Evolutionary conservation across 1,140 invertebrate species (phyloP).

Genomic region (Glomeris maerens): DNA sequence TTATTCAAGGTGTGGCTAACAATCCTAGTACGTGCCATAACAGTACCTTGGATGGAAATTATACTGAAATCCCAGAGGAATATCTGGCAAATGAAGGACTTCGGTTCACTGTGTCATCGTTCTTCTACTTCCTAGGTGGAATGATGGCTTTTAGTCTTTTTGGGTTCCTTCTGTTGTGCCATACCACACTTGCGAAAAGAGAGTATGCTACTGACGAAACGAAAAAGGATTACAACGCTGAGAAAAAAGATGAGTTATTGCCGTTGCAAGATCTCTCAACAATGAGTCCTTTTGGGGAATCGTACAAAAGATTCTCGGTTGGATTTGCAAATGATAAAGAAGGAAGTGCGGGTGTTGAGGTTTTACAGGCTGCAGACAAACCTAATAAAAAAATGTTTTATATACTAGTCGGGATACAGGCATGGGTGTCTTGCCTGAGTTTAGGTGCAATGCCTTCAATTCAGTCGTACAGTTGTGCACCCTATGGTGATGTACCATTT

Average conservation of each 20-base stretch:
- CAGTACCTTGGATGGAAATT: conserved; percentile 14
- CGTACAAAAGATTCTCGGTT: not conserved
- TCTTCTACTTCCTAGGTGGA: conserved; percentile 50
- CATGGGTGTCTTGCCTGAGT: conserved; percentile 42
- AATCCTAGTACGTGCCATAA: conserved; percentile 24
- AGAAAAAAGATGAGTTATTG: too few relatives aligned
- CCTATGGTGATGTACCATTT: conserved; percentile 68
- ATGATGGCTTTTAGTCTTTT: conserved; percentile 34
- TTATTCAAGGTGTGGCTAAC: conserved; percentile 56
- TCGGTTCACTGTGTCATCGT: conserved; percentile 36
- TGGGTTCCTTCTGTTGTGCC: conserved; percentile 36
- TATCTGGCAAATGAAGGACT: conserved; percentile 12
- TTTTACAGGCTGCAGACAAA: not conserved
- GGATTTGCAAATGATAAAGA: not conserved
- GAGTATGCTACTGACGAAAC: conserved; percentile 16
- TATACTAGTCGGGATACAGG: not conserved
- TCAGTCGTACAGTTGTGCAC: conserved; percentile 73
- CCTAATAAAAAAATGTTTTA: not conserved
- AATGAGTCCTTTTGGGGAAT: not conserved
- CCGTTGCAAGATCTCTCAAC: too few relatives aligned
- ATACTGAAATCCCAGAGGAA: not conserved
- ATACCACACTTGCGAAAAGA: conserved; percentile 26
- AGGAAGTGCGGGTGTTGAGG: not conserved
- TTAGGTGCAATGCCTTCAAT: conserved; percentile 70
- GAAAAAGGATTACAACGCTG: not conserved